phyloP scores from a whole-genome alignment of 1,140 invertebrate species.

The Diorhabda elongata region DNA sequence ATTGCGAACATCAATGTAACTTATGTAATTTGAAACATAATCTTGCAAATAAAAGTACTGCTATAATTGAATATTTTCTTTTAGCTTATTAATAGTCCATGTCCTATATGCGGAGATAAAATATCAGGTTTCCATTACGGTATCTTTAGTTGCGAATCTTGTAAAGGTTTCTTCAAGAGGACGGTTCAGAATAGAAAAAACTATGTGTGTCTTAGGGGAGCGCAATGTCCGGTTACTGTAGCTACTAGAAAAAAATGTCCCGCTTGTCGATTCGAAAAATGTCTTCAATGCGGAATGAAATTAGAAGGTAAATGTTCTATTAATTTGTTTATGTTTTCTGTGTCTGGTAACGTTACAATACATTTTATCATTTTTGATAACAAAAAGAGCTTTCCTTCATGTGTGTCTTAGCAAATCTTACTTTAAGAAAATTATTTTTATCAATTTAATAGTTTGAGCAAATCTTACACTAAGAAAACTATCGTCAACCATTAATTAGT shows the following conservation, averaged over 20 bases:
- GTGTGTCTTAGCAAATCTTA: too few species aligned
- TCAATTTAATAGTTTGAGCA: too few species aligned
- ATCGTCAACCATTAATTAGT: too few species aligned
- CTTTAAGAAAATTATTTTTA: too few species aligned
- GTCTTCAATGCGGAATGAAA: slow-evolving; percentile 94
- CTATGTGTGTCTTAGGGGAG: slow-evolving; percentile 89
- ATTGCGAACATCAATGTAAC: too few species aligned
- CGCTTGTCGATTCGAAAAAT: slow-evolving; percentile 95
- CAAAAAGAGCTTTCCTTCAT: too few species aligned
- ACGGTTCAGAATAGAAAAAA: slow-evolving; percentile 97
- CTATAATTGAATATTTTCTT: neutral
- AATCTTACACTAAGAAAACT: too few species aligned
- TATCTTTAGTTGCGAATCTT: slow-evolving; percentile 95
- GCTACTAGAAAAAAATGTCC: slow-evolving; percentile 95
- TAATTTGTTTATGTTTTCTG: too few species aligned
- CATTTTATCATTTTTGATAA: too few species aligned
- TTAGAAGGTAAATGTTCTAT: slow-evolving; percentile 67
- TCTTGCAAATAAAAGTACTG: too few species aligned
- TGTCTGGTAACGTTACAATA: too few species aligned
- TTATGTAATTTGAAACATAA: too few species aligned
- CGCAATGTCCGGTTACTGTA: slow-evolving; percentile 85
- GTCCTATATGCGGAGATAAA: slow-evolving; percentile 92
- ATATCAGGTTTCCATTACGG: slow-evolving; percentile 95
- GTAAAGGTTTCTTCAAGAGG: slow-evolving; percentile 97
- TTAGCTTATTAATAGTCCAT: slow-evolving; percentile 66